These are phyloP conservation scores for Cyrtodaria siliqua DNA, from an alignment of 2,888 invertebrate genomes.

Conservation along the genomic window DNA sequence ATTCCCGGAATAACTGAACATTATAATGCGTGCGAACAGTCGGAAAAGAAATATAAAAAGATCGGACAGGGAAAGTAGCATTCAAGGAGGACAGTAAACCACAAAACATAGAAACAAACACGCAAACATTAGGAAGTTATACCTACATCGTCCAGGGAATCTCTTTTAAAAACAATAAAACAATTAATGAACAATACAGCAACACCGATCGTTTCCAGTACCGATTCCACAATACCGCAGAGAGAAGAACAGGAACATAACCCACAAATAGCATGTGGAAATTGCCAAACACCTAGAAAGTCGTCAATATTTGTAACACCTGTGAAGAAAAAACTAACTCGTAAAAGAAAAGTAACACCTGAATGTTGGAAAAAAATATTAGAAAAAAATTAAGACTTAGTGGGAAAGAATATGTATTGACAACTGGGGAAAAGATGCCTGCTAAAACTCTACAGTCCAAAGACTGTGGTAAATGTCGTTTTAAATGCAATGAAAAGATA, in stretches of 20 bases:
- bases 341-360: conserved; percentile 36
- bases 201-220: too few species aligned
- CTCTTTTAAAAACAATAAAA: too few species aligned
- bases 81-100: too few species aligned
- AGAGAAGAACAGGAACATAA: too few species aligned
- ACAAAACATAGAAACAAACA: too few species aligned
- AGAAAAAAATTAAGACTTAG: conserved; percentile 30
- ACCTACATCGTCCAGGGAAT: too few species aligned
- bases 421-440: conserved; percentile 22
- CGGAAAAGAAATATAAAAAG: too few species aligned
- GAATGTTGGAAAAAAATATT: conserved; percentile 47
- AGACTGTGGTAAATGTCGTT: conserved; percentile 28
- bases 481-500: conserved; percentile 31
- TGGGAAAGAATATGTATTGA: conserved; percentile 40
- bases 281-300: conserved; percentile 25
- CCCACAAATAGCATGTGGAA: too few species aligned
- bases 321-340: conserved; percentile 14
- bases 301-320: conserved; percentile 20
- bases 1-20: conserved; percentile 18
- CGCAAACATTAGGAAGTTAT: too few species aligned
- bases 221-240: too few species aligned
- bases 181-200: not conserved
- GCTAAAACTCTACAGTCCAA: conserved; percentile 9
- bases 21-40: conserved; percentile 25
- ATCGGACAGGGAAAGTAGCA: too few species aligned